Conservation (phyloP, 35 echinoderm and acorn worm genomes). For the Lytechinus variegatus region DNA sequence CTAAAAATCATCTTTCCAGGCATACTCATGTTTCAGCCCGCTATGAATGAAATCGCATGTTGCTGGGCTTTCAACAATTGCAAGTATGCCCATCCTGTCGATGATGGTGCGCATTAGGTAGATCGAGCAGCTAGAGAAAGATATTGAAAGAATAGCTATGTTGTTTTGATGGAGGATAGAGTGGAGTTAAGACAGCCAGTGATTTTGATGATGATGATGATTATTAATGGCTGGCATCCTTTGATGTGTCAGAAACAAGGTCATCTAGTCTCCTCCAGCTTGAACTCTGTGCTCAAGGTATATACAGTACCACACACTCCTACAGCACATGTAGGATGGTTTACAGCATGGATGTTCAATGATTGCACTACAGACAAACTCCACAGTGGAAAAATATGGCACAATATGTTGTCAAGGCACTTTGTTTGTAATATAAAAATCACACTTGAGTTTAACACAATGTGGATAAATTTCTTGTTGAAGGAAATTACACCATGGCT, state of each 20-base stretch:
- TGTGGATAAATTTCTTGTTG: too few relatives aligned
- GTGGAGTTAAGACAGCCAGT: conserved; percentile 14
- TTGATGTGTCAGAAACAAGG: conserved; percentile 12
- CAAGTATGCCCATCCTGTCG: not conserved
- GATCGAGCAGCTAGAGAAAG: not conserved
- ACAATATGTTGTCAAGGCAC: too few relatives aligned
- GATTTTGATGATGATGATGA: conserved; percentile 17
- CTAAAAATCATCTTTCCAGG: conserved; percentile 14
- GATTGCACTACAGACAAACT: too few relatives aligned
- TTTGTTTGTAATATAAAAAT: too few relatives aligned
- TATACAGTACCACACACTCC: not conserved
- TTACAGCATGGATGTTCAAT: too few relatives aligned
- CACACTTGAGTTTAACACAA: too few relatives aligned
- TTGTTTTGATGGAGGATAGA: not conserved
- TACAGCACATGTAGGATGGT: too few relatives aligned
- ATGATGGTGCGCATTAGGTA: not conserved
- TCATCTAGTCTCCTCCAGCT: not conserved
- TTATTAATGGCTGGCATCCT: conserved; percentile 30
- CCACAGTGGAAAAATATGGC: too few relatives aligned
- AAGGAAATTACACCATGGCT: too few relatives aligned
- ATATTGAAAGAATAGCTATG: not conserved
- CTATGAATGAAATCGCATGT: conserved; percentile 22
- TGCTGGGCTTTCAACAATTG: conserved; percentile 11
- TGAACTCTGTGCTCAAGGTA: not conserved
- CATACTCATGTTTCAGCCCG: conserved; percentile 16